Evolutionary conservation across 2,888 invertebrate genomes (phyloP).

Genomic region (Drosophila seclusa): DNA sequence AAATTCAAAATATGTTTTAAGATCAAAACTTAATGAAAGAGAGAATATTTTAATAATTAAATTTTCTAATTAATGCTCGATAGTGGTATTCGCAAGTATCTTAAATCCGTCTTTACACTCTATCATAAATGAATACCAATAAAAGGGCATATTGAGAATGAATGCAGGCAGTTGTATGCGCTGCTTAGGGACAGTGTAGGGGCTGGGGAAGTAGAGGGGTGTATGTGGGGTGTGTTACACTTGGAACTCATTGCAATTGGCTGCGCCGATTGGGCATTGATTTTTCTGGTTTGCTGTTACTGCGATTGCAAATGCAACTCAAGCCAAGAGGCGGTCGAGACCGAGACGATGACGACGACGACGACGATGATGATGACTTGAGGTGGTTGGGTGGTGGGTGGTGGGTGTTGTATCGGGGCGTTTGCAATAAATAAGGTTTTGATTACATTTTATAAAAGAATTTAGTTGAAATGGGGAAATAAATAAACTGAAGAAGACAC

Average conservation of each 20-base stretch:
- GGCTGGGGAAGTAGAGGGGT: neutral
- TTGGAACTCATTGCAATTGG: conserved; percentile 55
- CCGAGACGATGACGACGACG: conserved; percentile 45
- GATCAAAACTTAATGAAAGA: neutral
- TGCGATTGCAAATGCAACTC: conserved; percentile 71
- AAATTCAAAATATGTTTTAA: neutral
- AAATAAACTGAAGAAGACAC: conserved; percentile 81
- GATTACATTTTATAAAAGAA: conserved; percentile 81
- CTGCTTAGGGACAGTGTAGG: conserved; percentile 33
- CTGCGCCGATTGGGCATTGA: conserved; percentile 72
- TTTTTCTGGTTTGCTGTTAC: conserved; percentile 56
- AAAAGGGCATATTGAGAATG: conserved; percentile 43
- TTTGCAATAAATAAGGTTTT: conserved; percentile 81
- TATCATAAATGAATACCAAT: conserved; percentile 1
- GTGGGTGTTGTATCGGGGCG: conserved; percentile 17
- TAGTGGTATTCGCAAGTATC: neutral
- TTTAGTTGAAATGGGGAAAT: conserved; percentile 77
- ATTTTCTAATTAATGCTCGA: neutral
- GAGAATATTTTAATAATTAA: neutral
- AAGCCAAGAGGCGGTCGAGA: conserved; percentile 64
- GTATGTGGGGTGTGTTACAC: conserved; percentile 17
- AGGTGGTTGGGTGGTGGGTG: conserved; percentile 11
- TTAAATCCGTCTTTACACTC: neutral
- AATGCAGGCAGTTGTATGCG: conserved; percentile 52
- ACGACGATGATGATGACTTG: conserved; percentile 54